phyloP scores from a whole-genome alignment of 2,797 vertebrate species.

The Arctocebus calabarensis region DNA sequence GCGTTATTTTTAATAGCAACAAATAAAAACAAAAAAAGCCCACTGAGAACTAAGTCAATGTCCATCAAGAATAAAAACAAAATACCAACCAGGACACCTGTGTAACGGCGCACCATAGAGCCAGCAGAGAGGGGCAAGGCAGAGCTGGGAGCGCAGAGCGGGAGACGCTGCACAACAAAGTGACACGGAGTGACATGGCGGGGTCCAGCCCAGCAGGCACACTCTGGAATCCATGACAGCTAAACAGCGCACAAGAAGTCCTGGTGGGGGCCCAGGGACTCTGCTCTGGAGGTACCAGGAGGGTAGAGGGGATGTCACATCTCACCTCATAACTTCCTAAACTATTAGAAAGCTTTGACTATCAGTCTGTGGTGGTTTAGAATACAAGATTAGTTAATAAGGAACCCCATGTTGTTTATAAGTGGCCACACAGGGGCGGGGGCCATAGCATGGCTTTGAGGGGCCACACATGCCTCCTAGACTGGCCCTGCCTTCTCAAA shows the following conservation, averaged over 20 bases:
- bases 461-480: neutral
- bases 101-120: neutral
- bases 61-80: neutral
- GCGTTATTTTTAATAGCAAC: neutral
- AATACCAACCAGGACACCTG: no score
- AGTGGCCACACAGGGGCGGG: neutral
- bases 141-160: neutral
- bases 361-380: neutral
- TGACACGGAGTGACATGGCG: no score
- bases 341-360: neutral
- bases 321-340: neutral
- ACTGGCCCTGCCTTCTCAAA: neutral
- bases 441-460: neutral
- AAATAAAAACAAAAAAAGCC: neutral
- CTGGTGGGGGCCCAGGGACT: neutral
- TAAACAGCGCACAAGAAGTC: neutral
- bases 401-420: neutral
- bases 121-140: neutral
- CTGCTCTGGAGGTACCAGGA: neutral
- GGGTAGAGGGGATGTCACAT: neutral
- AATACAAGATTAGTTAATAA: neutral
- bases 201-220: neutral
- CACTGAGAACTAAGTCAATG: neutral
- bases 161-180: fast-evolving
- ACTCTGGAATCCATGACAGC: neutral